Percentiles rank a stretch among this genome's conserved stretches.
These are phyloP conservation scores for Drosophila carrolli DNA, from an alignment of 1,140 invertebrate species.

Conservation along the genomic window DNA sequence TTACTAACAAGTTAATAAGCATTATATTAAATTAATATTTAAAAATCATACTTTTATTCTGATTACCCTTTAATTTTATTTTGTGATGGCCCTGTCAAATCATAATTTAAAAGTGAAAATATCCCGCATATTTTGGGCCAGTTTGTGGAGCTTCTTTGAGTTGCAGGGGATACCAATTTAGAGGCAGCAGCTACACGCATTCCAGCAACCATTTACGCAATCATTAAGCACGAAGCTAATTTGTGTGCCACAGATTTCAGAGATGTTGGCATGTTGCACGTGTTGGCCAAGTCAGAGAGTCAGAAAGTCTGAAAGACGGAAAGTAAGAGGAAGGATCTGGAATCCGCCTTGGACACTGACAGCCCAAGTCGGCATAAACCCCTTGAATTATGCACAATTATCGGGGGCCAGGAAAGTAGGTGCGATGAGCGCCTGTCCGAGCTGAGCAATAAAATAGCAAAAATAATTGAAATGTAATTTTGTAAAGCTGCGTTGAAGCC, in stretches of 20 bases:
- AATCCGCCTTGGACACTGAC: constrained; percentile 43
- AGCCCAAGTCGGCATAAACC: constrained; percentile 67
- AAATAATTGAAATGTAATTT: constrained; percentile 83
- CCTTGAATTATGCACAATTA: constrained; percentile 81
- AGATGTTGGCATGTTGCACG: constrained; percentile 54
- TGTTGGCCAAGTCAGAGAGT: constrained; percentile 47
- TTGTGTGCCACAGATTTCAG: constrained; percentile 68
- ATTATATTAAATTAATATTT: no score
- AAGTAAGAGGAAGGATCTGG: constrained; percentile 20
- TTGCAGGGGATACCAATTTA: constrained; percentile 47
- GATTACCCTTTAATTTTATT: no score
- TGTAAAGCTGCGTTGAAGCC: constrained; percentile 47
- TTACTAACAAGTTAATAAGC: no score
- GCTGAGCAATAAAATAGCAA: constrained; percentile 69
- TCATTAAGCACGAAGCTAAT: constrained; percentile 81
- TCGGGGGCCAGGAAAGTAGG: constrained; percentile 72
- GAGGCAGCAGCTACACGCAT: constrained; percentile 74
- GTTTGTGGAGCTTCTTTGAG: background rate
- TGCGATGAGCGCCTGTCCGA: constrained; percentile 68
- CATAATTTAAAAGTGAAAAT: constrained; percentile 20
- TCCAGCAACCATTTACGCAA: constrained; percentile 80
- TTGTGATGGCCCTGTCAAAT: background rate
- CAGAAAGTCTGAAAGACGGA: no score
- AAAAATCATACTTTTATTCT: no score
- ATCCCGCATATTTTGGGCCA: constrained; percentile 7